Percentiles rank a stretch among this genome's conserved stretches.
Evolutionary conservation across 2,113 vertebrate species (phyloP).

Genomic region (Leucopsar rothschildi): DNA sequence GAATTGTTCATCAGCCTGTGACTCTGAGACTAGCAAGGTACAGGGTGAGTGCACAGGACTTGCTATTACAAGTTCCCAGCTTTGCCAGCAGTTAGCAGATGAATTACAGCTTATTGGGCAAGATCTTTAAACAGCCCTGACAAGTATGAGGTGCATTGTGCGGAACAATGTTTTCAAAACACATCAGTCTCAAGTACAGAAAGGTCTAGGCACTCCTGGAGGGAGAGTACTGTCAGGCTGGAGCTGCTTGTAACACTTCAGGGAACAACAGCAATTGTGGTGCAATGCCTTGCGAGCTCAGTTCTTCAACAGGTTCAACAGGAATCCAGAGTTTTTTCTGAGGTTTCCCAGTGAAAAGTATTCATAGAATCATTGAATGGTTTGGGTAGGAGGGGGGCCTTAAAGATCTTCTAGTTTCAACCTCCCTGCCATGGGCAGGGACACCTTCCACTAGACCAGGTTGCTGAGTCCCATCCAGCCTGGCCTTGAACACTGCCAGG

Average conservation of each 20-base stretch:
- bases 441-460: neutral
- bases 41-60: neutral
- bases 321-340: neutral
- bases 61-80: neutral
- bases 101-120: constrained; percentile 1
- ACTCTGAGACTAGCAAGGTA: neutral
- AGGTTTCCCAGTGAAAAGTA: neutral
- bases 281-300: neutral
- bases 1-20: neutral
- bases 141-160: neutral
- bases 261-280: neutral
- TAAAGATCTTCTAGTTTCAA: neutral
- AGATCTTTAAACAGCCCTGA: neutral
- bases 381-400: neutral
- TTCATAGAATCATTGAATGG: neutral
- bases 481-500: neutral
- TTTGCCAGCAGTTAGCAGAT: constrained; percentile 6
- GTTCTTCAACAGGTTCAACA: neutral
- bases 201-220: neutral
- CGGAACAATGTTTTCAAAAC: neutral
- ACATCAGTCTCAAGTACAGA: neutral
- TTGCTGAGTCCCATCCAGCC: neutral
- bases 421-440: rapidly evolving
- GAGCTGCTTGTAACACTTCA: neutral
- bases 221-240: neutral